Evolutionary conservation across 2,797 vertebrate genomes (phyloP), one percentile per base, ranked within the genome.

Genomic region (Momotus momota): DNA sequence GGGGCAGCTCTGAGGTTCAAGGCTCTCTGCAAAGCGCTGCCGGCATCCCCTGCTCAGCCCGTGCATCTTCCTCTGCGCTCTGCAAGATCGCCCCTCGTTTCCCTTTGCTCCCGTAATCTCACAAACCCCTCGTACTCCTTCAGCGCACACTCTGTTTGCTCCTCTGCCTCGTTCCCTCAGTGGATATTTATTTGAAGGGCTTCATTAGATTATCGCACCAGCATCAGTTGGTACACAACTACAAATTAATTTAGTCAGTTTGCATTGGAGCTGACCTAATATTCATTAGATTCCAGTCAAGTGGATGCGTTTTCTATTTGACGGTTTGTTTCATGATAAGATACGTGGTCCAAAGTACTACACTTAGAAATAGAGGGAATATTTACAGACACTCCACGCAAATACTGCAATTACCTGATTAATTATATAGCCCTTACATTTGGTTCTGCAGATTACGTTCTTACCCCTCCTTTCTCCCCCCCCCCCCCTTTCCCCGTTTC

Each of bases 381-480:
- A 94, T 96, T 97, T 97, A 90, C 96, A 93, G 95, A 81, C 90
- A 87, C 73, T 96, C 92, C 92, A 86, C 1, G 18, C 86, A 96
- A 96, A 96, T 94, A 95, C 92, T 97, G 95, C 95, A 96, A 96
- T 97, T 97, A 96, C 90, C 94, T 92, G 92, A 96, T 96, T 96
- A 96, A 96, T 96, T 96, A 87, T 52, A 88, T 35, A 35, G 94
- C 66, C 94, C 83, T 92, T 94, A 49, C n/a, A 46, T 74, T 95
- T 81, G 74, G 69, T 57, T 93, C 84, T 84, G 90, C 67, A 69
- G 94, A 94, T 95, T 89, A 82, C 31, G 41, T 78, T 87, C 86
- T 79, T 70, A 88, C 38, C 77, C 94, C 54, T 84, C 77, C 62
- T 51, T 86, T 52, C 55, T 57, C 20, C 51, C 33, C 31, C 7